These are phyloP conservation scores for Harpagifer antarcticus DNA, from an alignment of 2,797 vertebrate species.

Conservation along the genomic window DNA sequence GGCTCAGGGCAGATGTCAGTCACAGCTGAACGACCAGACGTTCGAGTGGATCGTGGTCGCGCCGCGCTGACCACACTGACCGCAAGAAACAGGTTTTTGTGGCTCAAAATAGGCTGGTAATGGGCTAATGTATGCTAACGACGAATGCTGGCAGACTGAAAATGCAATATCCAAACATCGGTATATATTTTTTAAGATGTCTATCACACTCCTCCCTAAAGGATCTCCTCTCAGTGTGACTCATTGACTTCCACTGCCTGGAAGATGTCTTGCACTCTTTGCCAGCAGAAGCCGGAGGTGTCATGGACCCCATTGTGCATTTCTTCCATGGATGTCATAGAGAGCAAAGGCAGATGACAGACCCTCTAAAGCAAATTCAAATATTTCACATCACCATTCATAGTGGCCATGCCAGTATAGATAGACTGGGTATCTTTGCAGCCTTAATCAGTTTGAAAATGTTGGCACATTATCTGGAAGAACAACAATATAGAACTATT, in stretches of 20 bases:
- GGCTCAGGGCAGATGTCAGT: no score
- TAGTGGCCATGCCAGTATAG: constrained; percentile 29
- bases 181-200: constrained; percentile 45
- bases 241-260: constrained; percentile 79
- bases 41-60: no score
- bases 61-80: no score
- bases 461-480: background rate
- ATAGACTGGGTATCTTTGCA: background rate
- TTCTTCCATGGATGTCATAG: constrained; percentile 78
- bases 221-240: constrained; percentile 73
- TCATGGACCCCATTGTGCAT: constrained; percentile 78
- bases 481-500: constrained; percentile 8
- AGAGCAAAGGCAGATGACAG: constrained; percentile 69
- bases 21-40: no score
- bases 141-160: background rate
- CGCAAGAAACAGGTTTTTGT: no score
- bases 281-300: constrained; percentile 84
- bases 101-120: no score
- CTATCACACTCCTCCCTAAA: constrained; percentile 65
- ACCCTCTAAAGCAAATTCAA: constrained; percentile 65
- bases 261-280: constrained; percentile 74
- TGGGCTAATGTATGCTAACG: no score
- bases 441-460: constrained; percentile 13
- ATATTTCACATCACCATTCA: constrained; percentile 52
- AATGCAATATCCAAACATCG: constrained; percentile 28